phyloP scores from a whole-genome alignment of 1,140 invertebrate species.

The Rhopalosiphum maidis region DNA sequence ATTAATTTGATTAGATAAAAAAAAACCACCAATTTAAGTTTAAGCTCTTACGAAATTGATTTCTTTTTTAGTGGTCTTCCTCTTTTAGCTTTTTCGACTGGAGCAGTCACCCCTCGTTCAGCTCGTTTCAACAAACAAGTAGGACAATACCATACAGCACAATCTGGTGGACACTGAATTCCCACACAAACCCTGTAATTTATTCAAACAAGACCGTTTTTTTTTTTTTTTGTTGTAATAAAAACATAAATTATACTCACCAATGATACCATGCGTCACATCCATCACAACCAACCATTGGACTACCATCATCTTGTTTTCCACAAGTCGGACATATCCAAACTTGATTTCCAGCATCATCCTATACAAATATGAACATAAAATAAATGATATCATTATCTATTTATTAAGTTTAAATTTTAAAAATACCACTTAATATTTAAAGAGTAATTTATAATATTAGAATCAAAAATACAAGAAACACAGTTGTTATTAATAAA shows the following conservation, averaged over 20 bases:
- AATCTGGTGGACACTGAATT: conserved; percentile 87
- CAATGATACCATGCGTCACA: conserved; percentile 99
- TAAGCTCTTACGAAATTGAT: neutral
- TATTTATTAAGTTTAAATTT: neutral
- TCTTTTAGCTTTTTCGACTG: neutral
- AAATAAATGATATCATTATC: neutral
- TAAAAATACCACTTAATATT: neutral
- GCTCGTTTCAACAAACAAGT: neutral
- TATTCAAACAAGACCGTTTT: neutral
- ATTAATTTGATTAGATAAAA: conserved; percentile 32
- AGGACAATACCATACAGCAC: conserved; percentile 90
- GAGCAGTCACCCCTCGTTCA: neutral
- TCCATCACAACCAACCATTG: conserved; percentile 97
- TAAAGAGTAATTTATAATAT: neutral
- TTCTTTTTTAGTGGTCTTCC: conserved; percentile 38
- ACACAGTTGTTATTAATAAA: neutral
- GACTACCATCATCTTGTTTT: conserved; percentile 92
- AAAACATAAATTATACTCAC: neutral
- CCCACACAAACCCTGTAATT: conserved; percentile 81
- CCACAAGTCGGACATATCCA: conserved; percentile 97
- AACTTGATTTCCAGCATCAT: conserved; percentile 86
- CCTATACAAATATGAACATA: conserved; percentile 64
- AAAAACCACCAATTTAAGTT: neutral
- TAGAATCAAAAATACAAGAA: neutral
- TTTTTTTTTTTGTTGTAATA: neutral